Base-by-base conservation (phyloP, 2,797 vertebrate species). In the Chelidonichthys spinosus region DNA sequence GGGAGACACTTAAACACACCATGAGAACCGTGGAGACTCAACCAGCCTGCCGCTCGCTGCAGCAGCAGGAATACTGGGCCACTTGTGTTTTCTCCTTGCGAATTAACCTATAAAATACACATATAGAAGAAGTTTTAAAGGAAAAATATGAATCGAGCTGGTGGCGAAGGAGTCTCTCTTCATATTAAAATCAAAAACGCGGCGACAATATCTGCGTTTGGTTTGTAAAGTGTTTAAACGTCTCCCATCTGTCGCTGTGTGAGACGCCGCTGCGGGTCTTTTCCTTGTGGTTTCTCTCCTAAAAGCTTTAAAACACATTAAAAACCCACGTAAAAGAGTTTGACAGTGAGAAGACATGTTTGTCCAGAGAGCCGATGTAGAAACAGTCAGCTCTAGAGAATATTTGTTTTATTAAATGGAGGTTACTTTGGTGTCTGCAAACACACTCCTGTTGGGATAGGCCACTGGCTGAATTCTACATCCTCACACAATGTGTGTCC, bases 71-170 rank as follows among this genome's bases (percentile, higher is more conserved):
- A 7, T 25, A 25, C 25, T 25, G 25, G 25, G 25, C 25, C 25
- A 25, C 25, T 25, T 25, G 25, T 25, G 25, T 25, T 25, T 25
- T 25, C 25, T 25, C 25, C 25, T 25, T 25, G 25, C 25, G 25
- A 25, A 25, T 25, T 25, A 25, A 25, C 2, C 25, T 25, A 25
- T 25, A 25, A 25, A 25, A 25, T 25, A 25, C 25, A 25, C 25
- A 25, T 25, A 25, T 25, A 39, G 37, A 5, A 5, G 37, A 39
- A 39, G 37, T 39, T 39, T 39, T 7, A 39, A 39, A 39, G 7
- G 3, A 0, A 0, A 3, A 10, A 10, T 8, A 0, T 0, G 25
- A 4, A 4, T 13, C 7, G 0, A 7, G 2, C 2, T 2, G 6
- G 17, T 0, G 59, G 39, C 18, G 11, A 3, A 39, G 1, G 9